Evolutionary conservation across 2,888 invertebrate genomes (phyloP), one percentile per base, ranked within the genome.

Genomic region (Yponomeuta evonymella): DNA sequence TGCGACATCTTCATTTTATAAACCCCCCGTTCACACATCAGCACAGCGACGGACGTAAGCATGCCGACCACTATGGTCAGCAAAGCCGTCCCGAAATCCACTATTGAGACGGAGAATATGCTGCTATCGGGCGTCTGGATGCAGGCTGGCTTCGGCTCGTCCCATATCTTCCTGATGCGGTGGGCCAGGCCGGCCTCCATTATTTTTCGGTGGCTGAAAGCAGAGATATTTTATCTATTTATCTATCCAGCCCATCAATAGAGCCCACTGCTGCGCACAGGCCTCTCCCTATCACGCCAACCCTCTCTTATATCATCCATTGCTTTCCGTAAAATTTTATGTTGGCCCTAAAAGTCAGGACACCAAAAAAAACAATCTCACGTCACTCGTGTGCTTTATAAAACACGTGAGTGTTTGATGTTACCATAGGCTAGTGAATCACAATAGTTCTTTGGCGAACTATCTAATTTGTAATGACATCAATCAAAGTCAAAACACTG

Each of bases 161-260:
- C 94, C 94, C 94, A 95, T 70, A 90, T 78, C 29, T 92, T 88
- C 73, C 90, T 86, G 70, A 95, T 89, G 70, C 94, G 92, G 6
- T 87, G 82, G 83, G 94, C 90, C n/a, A 95, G 78, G 0, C 95
- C 95, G 0, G 91, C 82, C 79, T 95, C 95, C 23, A 86, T 87
- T 74, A 93, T 89, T 75, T 92, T 93, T 15, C 94, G 89, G 69
- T 95, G 89, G 29, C 95, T 95, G 79, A 23, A 87, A 88, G 51
- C 30, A 30, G 64, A 12, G 75, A 62, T 10, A 62, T n/a, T 58
- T 15, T 58, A 58, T 58, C n/a, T 58, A 62, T 62, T 6, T 62
- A n/a, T n/a, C 23, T 15, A 43, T 43, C 9, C 33, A 33, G 33
- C 33, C 33, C 0, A 43, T 43, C 8, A 43, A 43, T 43, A 8